Conservation (phyloP, 2,888 invertebrate species). For the Neoscelio sp. region DNA sequence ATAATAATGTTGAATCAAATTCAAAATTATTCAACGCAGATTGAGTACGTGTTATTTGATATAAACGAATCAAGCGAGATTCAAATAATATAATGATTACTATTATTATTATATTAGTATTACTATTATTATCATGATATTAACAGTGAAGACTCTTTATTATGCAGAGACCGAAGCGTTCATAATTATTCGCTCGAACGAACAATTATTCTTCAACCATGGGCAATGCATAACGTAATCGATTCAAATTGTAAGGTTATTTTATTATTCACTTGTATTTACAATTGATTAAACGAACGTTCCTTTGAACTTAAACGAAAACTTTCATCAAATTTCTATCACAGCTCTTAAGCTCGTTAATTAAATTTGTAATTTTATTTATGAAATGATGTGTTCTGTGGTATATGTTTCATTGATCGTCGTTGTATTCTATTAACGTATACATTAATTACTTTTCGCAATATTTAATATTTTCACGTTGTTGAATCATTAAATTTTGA, state of each 20-base stretch:
- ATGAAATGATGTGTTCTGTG: background rate
- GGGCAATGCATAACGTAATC: slow-evolving; percentile 41
- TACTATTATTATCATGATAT: slow-evolving; percentile 37
- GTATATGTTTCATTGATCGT: too few species aligned
- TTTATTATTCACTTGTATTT: slow-evolving; percentile 47
- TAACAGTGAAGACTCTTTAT: slow-evolving; percentile 48
- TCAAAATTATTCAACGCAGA: background rate
- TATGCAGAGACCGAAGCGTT: slow-evolving; percentile 33
- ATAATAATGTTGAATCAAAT: slow-evolving; percentile 1
- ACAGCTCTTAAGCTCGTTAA: slow-evolving; percentile 17
- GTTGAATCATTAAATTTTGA: too few species aligned
- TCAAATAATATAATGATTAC: slow-evolving; percentile 27
- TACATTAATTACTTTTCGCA: too few species aligned
- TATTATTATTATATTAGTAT: slow-evolving; percentile 24
- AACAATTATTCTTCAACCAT: slow-evolving; percentile 46
- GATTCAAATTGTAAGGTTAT: slow-evolving; percentile 51
- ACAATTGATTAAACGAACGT: slow-evolving; percentile 32
- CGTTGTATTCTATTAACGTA: too few species aligned
- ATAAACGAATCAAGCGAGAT: slow-evolving; percentile 21
- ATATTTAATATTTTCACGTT: too few species aligned
- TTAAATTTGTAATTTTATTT: slow-evolving; percentile 10
- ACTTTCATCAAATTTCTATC: slow-evolving; percentile 15
- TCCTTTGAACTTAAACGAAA: slow-evolving; percentile 33
- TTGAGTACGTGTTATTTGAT: slow-evolving; percentile 15
- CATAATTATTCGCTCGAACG: slow-evolving; percentile 50